Conservation (phyloP, 1,140 invertebrate species). For the Hermetia illucens region DNA sequence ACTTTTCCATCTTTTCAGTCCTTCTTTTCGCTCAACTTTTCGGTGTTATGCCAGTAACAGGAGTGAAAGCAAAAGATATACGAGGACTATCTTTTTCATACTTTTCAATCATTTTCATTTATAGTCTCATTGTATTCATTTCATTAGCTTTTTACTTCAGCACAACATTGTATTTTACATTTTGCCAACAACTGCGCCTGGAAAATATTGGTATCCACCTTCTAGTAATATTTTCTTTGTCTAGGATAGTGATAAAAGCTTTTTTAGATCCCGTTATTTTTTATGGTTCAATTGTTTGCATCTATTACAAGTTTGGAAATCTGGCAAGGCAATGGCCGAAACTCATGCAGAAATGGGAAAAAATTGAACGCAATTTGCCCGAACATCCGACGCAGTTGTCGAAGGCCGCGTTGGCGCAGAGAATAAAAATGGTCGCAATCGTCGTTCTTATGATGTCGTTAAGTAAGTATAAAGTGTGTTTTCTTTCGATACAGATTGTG, state of each 20-base stretch:
- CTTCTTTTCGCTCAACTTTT: conserved; percentile 23
- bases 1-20: conserved; percentile 10
- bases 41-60: conserved; percentile 27
- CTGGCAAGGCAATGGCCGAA: conserved; percentile 23
- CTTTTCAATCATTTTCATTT: conserved; percentile 14
- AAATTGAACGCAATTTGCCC: conserved; percentile 19
- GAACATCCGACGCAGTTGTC: conserved; percentile 16
- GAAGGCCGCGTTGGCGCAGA: conserved; percentile 16
- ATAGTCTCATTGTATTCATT: conserved; percentile 13
- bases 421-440: conserved; percentile 20
- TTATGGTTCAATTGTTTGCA: conserved; percentile 14
- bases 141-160: conserved; percentile 10
- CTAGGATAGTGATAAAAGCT: neutral
- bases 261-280: conserved; percentile 25
- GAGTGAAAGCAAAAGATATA: conserved; percentile 15
- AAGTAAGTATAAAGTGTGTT: neutral
- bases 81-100: conserved; percentile 19
- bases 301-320: conserved; percentile 11
- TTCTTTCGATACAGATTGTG: no score
- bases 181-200: conserved; percentile 20
- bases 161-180: conserved; percentile 15
- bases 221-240: conserved; percentile 2
- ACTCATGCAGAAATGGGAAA: conserved; percentile 21
- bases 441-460: conserved; percentile 20
- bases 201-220: conserved; percentile 16